Evolutionary conservation across 2,888 invertebrate genomes (phyloP).

Genomic region (Hecatera dysodea): DNA sequence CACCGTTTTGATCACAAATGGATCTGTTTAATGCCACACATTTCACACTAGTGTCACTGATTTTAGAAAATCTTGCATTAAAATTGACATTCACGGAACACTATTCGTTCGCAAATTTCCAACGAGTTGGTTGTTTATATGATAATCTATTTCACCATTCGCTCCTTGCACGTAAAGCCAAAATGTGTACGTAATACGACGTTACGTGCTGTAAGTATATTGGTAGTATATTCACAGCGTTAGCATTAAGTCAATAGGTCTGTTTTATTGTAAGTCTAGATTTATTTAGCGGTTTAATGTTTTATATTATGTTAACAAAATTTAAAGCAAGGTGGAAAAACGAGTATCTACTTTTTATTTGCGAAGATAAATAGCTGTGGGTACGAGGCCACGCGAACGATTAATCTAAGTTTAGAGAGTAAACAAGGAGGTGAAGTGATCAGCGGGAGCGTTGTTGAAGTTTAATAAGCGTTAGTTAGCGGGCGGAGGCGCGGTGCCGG

Average conservation of each 20-base stretch:
- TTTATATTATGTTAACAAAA: conserved; percentile 48
- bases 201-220: conserved; percentile 28
- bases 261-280: conserved; percentile 56
- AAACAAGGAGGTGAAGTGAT: conserved; percentile 90
- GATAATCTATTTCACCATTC: conserved; percentile 72
- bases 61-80: conserved; percentile 44
- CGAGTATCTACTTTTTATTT: conserved; percentile 70
- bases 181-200: conserved; percentile 49
- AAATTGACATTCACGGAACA: conserved; percentile 61
- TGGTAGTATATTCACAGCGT: conserved; percentile 30
- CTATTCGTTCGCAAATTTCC: conserved; percentile 58
- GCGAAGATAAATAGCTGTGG: conserved; percentile 80
- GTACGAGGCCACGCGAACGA: conserved; percentile 82
- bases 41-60: conserved; percentile 25
- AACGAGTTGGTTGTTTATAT: conserved; percentile 69
- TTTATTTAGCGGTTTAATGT: conserved; percentile 44
- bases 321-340: conserved; percentile 49
- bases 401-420: conserved; percentile 90
- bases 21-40: conserved; percentile 11
- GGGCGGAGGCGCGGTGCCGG: conserved; percentile 81
- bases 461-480: conserved; percentile 90
- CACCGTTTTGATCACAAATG: conserved; percentile 8
- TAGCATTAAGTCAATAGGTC: conserved; percentile 48
- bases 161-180: conserved; percentile 66
- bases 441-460: conserved; percentile 89